Evolutionary conservation across 2,888 invertebrate species (phyloP).

Genomic region (Heliconius ismenius): DNA sequence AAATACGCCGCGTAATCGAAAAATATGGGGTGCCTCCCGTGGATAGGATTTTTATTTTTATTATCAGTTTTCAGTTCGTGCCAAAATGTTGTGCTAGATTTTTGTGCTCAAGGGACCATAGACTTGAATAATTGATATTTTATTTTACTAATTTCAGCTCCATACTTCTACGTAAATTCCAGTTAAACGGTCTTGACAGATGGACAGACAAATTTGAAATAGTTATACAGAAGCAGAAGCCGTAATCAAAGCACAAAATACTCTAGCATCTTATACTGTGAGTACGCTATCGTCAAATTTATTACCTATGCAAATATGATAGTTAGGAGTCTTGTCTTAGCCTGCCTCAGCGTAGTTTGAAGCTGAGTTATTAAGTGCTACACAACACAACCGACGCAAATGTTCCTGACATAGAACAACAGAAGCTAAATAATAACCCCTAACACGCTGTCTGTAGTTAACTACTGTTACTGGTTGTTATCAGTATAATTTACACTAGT

Average conservation of each 20-base stretch:
- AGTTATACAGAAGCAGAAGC: background rate
- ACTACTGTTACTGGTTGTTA: constrained; percentile 4
- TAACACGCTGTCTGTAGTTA: constrained; percentile 19
- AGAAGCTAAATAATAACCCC: constrained; percentile 36
- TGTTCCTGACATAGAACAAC: constrained; percentile 37
- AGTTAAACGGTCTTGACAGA: too few relatives aligned
- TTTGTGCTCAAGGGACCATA: too few relatives aligned
- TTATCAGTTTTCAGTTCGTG: too few relatives aligned
- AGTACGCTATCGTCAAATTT: background rate
- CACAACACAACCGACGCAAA: constrained; percentile 33
- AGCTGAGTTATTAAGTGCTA: constrained; percentile 35
- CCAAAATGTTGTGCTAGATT: too few relatives aligned
- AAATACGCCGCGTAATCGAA: too few relatives aligned
- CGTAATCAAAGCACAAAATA: background rate
- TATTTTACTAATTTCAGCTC: too few relatives aligned
- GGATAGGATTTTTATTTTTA: too few relatives aligned
- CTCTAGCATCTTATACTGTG: background rate
- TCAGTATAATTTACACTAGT: background rate
- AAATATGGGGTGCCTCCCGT: too few relatives aligned
- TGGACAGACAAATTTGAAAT: too few relatives aligned
- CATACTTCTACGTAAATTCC: too few relatives aligned
- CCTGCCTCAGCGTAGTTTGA: constrained; percentile 29
- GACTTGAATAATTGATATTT: too few relatives aligned
- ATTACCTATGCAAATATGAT: constrained; percentile 26
- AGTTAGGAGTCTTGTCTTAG: constrained; percentile 26